These are phyloP conservation scores for Callitettix versicolor DNA, from an alignment of 1,140 invertebrate species.

Conservation along the genomic window DNA sequence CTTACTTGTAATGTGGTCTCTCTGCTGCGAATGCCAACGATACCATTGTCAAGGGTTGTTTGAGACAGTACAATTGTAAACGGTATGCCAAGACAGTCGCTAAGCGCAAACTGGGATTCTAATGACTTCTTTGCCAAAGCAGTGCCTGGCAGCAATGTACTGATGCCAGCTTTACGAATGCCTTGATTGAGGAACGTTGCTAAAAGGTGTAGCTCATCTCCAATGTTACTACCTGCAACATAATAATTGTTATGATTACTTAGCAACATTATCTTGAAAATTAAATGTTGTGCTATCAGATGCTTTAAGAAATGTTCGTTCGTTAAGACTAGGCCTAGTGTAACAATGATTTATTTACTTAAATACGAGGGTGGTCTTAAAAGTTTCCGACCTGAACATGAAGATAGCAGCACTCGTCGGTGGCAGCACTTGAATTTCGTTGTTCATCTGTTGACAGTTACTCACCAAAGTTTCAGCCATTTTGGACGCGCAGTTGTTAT, in stretches of 20 bases:
- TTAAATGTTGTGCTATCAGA: no score
- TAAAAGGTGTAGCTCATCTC: slow-evolving; percentile 32
- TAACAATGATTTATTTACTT: no score
- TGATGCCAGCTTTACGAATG: slow-evolving; percentile 31
- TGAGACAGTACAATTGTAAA: slow-evolving; percentile 54
- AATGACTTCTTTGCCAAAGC: slow-evolving; percentile 18
- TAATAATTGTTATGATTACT: not conserved
- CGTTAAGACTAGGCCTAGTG: no score
- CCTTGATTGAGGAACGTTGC: slow-evolving; percentile 35
- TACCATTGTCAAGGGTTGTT: slow-evolving; percentile 55
- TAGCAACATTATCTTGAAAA: no score
- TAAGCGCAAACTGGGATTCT: slow-evolving; percentile 25
- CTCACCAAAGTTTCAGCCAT: no score
- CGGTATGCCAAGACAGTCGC: slow-evolving; percentile 45
- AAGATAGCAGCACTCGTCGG: no score
- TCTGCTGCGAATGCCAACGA: slow-evolving; percentile 54
- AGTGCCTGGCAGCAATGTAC: slow-evolving; percentile 21
- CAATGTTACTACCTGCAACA: slow-evolving; percentile 1
- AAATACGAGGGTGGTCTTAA: no score
- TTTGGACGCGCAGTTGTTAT: no score
- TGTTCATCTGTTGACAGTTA: no score
- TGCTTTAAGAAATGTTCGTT: no score
- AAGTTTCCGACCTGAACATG: no score
- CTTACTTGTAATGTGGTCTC: slow-evolving; percentile 55
- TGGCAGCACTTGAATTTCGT: no score